Base-by-base conservation (phyloP, 2,113 vertebrate genomes). In the Pyrgilauda ruficollis region DNA sequence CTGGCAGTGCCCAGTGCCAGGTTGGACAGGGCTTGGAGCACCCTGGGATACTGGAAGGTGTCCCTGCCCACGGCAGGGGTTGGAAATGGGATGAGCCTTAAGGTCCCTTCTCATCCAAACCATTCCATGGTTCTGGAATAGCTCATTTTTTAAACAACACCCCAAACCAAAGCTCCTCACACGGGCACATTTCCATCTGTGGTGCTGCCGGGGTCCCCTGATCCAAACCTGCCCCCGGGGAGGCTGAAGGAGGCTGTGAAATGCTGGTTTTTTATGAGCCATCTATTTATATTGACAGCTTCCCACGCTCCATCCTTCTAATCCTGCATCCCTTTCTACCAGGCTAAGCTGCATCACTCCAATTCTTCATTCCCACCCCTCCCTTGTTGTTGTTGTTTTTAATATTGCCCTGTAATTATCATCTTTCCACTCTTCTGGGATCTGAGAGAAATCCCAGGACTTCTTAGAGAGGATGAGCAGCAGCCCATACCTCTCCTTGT, bases 31-130 rank as follows among this genome's bases (percentile, higher is more conserved):
- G 58, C 20, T 80, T 31, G 43, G 55, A 75, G 30, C n/a, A 2
- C 0, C 21, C 18, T 77, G 63, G 31, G 18, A 1, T 0, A 1
- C 22, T 3, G 72, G 8, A 0, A 63, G 21, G 2, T 77, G 63
- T 37, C 17, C 24, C 41, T 83, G 47, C 6, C 23, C 62, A 15
- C 2, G 10, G 10, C 27, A 55, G 62, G 12, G 23, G 58, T 61
- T 28, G 31, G 26, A 6, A 16, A 43, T 6, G 9, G 19, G 21
- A 62, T 55, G 18, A 27, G 1, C 3, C 2, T 35, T 13, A 23
- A 49, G 22, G 7, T 35, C 27, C 31, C 41, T 63, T 76, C 49
- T 41, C 6, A 35, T n/a, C 14, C n/a, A 62, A 47, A 47, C 14
- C 47, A 23, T 11, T 13, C 63, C 31, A 5, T 4, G 17, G 6